Evolutionary conservation across 2,888 invertebrate genomes (phyloP), one percentile per base, ranked within the genome.

Genomic region (Erpobdella octoculata): DNA sequence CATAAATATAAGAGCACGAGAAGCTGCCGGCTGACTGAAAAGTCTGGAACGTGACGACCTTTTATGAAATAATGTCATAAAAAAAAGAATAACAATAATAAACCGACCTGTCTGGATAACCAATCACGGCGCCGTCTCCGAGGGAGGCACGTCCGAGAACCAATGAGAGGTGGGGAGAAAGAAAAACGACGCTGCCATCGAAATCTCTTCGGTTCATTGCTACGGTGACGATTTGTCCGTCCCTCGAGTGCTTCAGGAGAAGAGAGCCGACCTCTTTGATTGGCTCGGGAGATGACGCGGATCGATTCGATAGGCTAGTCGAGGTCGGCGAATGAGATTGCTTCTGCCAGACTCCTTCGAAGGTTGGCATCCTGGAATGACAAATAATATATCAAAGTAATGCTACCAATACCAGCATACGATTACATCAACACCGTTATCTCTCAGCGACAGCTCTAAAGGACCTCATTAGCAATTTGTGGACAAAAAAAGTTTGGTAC

Each of bases 181-280:
- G 76, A 77, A 79, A 81, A 73, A 81, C 69, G 74, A 82, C 75
- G 68, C 77, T 76, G 28, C 79, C 80, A 59, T 76, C 74, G 58
- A 76, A 74, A 2, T 80, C 78, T 41, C 75, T 78, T 75, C 80
- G 80, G 76, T 82, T 82, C 75, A 80, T 78, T 59, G 80, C 81
- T 35, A 81, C 77, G 31, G 81, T 81, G 6, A 81, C 73, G 67
- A 81, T 78, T 74, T 79, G 79, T 37, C 80, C 80, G 75, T 79
- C 80, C 65, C 76, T 76, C 18, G 79, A 78, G 71, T 78, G 79
- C 61, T 76, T 75, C 5, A 77, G 72, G 0, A 80, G 73, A 61
- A 79, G 79, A 5, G 80, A 77, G 21, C 80, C 80, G 5, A 73
- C 72, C 31, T 77, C 74, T 38, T 73, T 74, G 72, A 80, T 76